Evolutionary conservation across 92 coral and sea anemone species (phyloP).

Genomic region (Blastomussa wellsi): DNA sequence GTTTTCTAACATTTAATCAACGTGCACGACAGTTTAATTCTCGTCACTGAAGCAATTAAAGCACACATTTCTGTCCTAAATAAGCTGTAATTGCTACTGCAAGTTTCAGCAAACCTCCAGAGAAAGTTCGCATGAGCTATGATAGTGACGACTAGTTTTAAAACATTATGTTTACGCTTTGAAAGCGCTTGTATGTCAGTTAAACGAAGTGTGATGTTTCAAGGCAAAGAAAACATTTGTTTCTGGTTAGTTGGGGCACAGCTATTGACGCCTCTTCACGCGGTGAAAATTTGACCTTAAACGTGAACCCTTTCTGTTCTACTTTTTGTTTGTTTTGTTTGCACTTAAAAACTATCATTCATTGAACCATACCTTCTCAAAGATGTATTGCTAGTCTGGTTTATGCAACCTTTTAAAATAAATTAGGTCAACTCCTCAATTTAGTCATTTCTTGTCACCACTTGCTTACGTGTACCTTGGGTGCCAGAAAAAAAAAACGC

Average conservation of each 20-base stretch:
- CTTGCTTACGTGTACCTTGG: neutral
- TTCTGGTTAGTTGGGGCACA: neutral
- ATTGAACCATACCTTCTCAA: neutral
- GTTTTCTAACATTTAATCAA: neutral
- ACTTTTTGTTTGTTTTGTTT: neutral
- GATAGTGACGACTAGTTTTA: neutral
- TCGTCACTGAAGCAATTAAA: no score
- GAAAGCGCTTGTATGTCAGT: neutral
- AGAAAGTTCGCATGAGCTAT: neutral
- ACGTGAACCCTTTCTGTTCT: no score
- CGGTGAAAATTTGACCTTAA: no score
- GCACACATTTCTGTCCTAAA: neutral
- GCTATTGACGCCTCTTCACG: no score
- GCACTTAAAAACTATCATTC: neutral
- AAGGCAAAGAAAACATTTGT: neutral
- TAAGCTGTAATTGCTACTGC: neutral
- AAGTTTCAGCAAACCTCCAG: neutral
- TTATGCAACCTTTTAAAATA: neutral
- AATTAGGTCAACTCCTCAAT: neutral
- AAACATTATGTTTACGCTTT: neutral
- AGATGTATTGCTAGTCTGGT: neutral
- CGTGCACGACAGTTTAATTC: neutral
- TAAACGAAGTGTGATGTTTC: neutral
- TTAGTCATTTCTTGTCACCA: neutral
- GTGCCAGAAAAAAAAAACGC: no score